Conservation (phyloP, 2,113 vertebrate species). For the Sceloporus tristichus region DNA sequence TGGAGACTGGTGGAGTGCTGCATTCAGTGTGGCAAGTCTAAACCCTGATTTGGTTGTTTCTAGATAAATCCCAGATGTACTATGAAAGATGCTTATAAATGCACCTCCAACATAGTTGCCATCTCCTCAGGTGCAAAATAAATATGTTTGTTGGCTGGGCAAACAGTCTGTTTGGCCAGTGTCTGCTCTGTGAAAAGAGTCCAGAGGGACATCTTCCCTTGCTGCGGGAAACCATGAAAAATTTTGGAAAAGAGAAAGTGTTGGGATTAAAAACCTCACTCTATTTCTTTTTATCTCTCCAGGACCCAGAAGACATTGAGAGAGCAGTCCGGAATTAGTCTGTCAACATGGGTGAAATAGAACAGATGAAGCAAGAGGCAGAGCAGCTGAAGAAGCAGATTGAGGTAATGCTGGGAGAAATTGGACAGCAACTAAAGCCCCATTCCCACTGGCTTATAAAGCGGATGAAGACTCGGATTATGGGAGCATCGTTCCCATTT, state of each 20-base stretch:
- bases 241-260: background rate
- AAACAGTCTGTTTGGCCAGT: background rate
- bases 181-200: background rate
- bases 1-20: background rate
- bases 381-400: constrained; percentile 97
- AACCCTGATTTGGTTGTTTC: background rate
- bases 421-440: too few relatives aligned
- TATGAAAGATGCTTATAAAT: background rate
- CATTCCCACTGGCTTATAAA: too few relatives aligned
- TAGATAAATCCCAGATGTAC: background rate
- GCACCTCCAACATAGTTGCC: background rate
- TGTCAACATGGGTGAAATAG: constrained; percentile 92
- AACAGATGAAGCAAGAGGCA: constrained; percentile 93
- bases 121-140: background rate
- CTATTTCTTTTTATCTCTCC: constrained; percentile 27
- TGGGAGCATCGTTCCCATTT: too few relatives aligned
- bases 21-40: background rate
- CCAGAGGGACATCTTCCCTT: background rate
- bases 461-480: too few relatives aligned
- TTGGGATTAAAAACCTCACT: background rate
- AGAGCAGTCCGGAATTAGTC: constrained; percentile 44
- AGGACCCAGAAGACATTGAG: constrained; percentile 58
- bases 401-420: constrained; percentile 80
- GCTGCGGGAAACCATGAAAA: too few relatives aligned
- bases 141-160: background rate